These are phyloP conservation scores for Bibio marci DNA, from an alignment of 2,888 invertebrate species.

Conservation along the genomic window DNA sequence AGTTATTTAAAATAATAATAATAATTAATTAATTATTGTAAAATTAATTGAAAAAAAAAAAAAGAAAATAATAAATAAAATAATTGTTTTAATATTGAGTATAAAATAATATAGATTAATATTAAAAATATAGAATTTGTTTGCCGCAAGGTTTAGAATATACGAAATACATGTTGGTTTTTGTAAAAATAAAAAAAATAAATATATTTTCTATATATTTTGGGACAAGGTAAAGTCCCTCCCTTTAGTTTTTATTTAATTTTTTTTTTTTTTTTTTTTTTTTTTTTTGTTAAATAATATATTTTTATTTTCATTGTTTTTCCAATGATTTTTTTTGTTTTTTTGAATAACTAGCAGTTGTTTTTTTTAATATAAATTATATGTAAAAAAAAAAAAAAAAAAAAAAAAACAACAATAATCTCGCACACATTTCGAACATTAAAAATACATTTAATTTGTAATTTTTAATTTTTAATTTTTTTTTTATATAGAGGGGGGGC, in stretches of 20 bases:
- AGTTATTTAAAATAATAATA: too few species aligned
- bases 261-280: not conserved
- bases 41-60: too few species aligned
- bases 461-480: constrained; percentile 2
- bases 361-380: too few species aligned
- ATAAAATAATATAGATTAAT: not conserved
- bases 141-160: too few species aligned
- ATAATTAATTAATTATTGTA: too few species aligned
- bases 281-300: constrained; percentile 2
- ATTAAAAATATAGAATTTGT: not conserved
- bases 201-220: constrained; percentile 9
- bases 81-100: too few species aligned
- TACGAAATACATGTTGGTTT: too few species aligned
- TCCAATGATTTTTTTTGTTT: not conserved
- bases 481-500: constrained; percentile 33
- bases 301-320: constrained; percentile 1
- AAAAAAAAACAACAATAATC: not conserved
- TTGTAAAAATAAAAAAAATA: not conserved
- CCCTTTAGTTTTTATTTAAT: constrained; percentile 9
- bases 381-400: not conserved
- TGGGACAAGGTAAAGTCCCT: constrained; percentile 30
- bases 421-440: not conserved
- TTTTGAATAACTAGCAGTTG: too few species aligned
- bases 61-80: too few species aligned
- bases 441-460: too few species aligned